phyloP scores from a whole-genome alignment of 2,797 vertebrate species.

The Intellagama lesueurii region DNA sequence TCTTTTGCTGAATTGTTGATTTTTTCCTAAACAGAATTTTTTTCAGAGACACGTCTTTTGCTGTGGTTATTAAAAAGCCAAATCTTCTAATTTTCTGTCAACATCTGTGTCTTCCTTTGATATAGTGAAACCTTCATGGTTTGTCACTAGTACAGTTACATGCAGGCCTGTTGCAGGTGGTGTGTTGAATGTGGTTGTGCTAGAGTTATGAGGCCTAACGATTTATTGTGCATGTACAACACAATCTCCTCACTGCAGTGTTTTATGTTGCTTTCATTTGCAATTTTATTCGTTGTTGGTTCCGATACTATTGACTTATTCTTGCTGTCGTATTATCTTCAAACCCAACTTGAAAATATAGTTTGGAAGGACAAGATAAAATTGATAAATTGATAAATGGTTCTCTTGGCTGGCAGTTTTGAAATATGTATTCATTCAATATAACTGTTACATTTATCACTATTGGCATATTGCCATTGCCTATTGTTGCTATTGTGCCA shows the following conservation, averaged over 20 bases:
- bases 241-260: neutral
- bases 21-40: neutral
- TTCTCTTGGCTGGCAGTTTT: neutral
- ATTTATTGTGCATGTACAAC: neutral
- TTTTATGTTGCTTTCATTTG: too few species aligned
- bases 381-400: neutral
- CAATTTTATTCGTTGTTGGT: too few species aligned
- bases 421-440: neutral
- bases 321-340: neutral
- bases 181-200: neutral
- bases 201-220: neutral
- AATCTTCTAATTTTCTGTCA: neutral
- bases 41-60: neutral
- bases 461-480: slow-evolving; percentile 60
- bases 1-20: neutral
- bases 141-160: neutral
- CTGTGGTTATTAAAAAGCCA: neutral
- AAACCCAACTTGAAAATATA: neutral
- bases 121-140: neutral
- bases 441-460: neutral
- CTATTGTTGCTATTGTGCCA: neutral
- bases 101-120: neutral
- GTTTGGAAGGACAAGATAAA: neutral
- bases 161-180: neutral
- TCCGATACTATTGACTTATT: neutral